Evolutionary conservation across 2,888 invertebrate genomes (phyloP), one percentile per base, ranked within the genome.

Genomic region (Pristionchus entomophagus): DNA sequence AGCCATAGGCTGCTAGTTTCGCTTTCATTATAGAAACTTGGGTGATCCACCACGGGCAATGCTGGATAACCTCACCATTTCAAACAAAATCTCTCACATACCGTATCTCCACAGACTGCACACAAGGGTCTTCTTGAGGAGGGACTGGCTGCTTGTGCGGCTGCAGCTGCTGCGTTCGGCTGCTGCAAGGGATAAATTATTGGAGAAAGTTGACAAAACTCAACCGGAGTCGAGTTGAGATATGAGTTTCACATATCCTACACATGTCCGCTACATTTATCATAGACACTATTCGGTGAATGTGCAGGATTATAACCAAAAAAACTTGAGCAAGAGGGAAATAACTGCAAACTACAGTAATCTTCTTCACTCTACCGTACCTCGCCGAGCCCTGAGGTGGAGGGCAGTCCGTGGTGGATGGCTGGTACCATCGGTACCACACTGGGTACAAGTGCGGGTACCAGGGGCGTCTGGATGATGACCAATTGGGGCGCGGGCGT

Each of bases 51-150:
- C n/a, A n/a, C n/a, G n/a, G n/a, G n/a, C n/a, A n/a, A n/a, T n/a
- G n/a, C n/a, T n/a, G n/a, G n/a, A n/a, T n/a, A n/a, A n/a, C n/a
- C n/a, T n/a, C n/a, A n/a, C n/a, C n/a, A n/a, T n/a, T 62, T 14
- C n/a, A 62, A 10, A 32, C 3, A 2, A 29, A 32, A 8, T 8
- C n/a, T 45, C 22, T 5, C 1, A 45, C 45, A 49, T 17, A 78
- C 78, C 22, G 78, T 49, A 26, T 78, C 78, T n/a, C 78, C 78
- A 35, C 78, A 78, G 26, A 78, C 78, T 6, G 78, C 49, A 78
- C 78, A 78, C 4, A 3, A 4, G 8, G 73, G 78, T 26, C 19
- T 49, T n/a, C 41, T 35, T 10, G 38, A 22, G 32, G 69, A 22
- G 38, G 69, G 69, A 10, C 22, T 38, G 10, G n/a, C 4, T 56